A percentile compares a stretch with the other conserved stretches of the same genome.
phyloP scores from a whole-genome alignment of 1,140 invertebrate species.

The Campoletis sonorensis region DNA sequence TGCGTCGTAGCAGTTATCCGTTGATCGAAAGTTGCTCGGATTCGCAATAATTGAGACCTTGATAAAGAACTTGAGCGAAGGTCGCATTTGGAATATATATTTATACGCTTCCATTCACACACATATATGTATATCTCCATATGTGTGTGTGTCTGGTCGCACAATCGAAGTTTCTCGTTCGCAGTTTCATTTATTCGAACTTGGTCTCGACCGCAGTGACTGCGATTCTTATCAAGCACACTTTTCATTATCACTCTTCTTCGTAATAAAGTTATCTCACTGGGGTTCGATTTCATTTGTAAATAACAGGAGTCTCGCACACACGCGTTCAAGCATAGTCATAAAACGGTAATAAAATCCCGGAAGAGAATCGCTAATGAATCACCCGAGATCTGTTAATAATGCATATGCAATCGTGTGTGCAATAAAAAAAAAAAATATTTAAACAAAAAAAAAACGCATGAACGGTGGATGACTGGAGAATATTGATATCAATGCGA shows the following conservation, averaged over 20 bases:
- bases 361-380: constrained; percentile 19
- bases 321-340: background rate
- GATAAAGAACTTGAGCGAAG: constrained; percentile 26
- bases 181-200: too few species aligned
- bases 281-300: background rate
- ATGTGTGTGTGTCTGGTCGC: background rate
- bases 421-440: background rate
- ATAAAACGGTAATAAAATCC: constrained; percentile 9
- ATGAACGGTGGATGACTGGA: background rate
- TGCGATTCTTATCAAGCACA: constrained; percentile 4
- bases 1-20: background rate
- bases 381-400: constrained; percentile 4
- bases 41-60: constrained; percentile 25
- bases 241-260: background rate
- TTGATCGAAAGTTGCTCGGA: background rate
- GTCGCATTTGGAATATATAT: background rate
- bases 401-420: constrained; percentile 17
- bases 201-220: too few species aligned
- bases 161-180: background rate
- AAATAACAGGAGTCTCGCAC: background rate
- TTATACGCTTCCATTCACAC: background rate
- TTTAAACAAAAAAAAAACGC: background rate
- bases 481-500: background rate
- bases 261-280: background rate
- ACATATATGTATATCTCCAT: background rate